Percentiles rank a stretch among this genome's conserved stretches.
Conservation (phyloP, 2,888 invertebrate genomes). For the Polymixis lichenea region DNA sequence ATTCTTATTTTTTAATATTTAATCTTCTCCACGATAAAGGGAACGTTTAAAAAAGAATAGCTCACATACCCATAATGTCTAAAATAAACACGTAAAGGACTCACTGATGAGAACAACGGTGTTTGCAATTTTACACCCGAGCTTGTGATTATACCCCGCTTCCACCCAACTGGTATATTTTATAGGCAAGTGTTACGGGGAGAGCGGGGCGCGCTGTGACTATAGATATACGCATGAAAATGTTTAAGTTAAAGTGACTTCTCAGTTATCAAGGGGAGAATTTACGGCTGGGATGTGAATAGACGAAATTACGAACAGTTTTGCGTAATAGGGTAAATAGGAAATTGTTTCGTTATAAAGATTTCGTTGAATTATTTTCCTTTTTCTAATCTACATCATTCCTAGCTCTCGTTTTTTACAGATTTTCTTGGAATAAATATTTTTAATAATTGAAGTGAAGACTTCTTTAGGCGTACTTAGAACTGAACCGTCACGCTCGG, state of each 20-base stretch:
- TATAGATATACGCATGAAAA: slow-evolving; percentile 36
- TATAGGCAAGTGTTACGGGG: slow-evolving; percentile 46
- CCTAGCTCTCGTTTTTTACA: background rate
- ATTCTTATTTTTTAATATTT: slow-evolving; percentile 38
- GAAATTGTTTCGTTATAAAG: background rate
- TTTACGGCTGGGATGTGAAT: slow-evolving; percentile 48
- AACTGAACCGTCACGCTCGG: too few relatives aligned
- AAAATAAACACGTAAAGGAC: slow-evolving; percentile 72
- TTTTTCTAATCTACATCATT: background rate
- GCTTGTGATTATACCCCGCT: slow-evolving; percentile 60
- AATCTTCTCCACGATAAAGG: slow-evolving; percentile 48
- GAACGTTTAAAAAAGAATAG: slow-evolving; percentile 71
- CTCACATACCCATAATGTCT: slow-evolving; percentile 65
- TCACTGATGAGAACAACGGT: slow-evolving; percentile 70
- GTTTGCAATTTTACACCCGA: slow-evolving; percentile 66
- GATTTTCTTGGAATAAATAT: background rate
- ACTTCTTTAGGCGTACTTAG: background rate
- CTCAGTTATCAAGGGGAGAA: slow-evolving; percentile 61
- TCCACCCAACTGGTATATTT: slow-evolving; percentile 48
- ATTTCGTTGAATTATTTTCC: background rate
- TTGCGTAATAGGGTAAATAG: slow-evolving; percentile 16
- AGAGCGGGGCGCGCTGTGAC: slow-evolving; percentile 16
- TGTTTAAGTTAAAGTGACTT: slow-evolving; percentile 64
- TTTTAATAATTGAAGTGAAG: background rate
- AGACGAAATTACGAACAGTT: slow-evolving; percentile 41